phyloP scores from a whole-genome alignment of 2,113 vertebrate genomes.

The Telmatochromis sp. region DNA sequence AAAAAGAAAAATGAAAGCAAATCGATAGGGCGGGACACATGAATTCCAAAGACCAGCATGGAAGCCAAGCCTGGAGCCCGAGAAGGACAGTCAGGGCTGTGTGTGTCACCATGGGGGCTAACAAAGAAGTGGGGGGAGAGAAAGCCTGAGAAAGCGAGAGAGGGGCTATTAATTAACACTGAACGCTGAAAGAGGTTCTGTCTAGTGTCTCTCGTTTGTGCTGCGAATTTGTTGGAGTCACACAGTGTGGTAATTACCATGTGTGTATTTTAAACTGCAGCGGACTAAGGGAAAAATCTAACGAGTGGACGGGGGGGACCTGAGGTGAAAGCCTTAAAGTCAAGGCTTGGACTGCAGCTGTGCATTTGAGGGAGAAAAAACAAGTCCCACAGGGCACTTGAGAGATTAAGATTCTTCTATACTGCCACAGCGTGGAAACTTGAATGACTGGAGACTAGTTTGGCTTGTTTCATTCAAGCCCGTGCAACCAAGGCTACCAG shows the following conservation, averaged over 20 bases:
- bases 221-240: slow-evolving; percentile 23
- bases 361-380: slow-evolving; percentile 34
- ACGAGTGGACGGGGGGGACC: neutral
- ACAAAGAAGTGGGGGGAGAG: slow-evolving; percentile 7
- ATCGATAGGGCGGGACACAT: slow-evolving; percentile 63
- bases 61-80: slow-evolving; percentile 48
- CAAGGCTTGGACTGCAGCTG: slow-evolving; percentile 31
- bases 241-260: neutral
- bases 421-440: neutral
- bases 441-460: slow-evolving; percentile 6
- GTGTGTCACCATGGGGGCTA: slow-evolving; percentile 12
- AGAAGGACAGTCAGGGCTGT: neutral
- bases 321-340: slow-evolving; percentile 28
- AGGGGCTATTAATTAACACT: slow-evolving; percentile 54
- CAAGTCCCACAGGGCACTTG: slow-evolving; percentile 22
- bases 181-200: neutral
- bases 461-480: neutral
- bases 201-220: neutral
- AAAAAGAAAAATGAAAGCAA: slow-evolving; percentile 68
- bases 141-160: slow-evolving; percentile 5
- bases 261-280: slow-evolving; percentile 9
- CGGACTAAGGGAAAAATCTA: neutral
- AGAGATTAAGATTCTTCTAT: slow-evolving; percentile 39
- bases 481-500: neutral
- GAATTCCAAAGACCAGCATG: slow-evolving; percentile 60